Percentiles rank a stretch among this genome's conserved stretches.
Evolutionary conservation across 2,888 invertebrate species (phyloP).

Genomic region (Corbicula japonica): DNA sequence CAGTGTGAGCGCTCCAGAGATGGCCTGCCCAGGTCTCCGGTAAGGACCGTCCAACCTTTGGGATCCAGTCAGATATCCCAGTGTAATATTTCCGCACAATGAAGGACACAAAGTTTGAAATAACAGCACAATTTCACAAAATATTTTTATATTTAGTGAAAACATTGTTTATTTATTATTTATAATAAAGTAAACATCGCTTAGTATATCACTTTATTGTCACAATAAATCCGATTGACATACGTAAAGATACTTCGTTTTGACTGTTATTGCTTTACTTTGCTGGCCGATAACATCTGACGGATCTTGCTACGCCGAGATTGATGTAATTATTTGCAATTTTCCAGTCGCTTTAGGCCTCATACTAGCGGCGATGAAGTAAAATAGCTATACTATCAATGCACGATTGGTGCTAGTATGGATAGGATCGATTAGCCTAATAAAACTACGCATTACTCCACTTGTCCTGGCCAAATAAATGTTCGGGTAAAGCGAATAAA

Average conservation of each 20-base stretch:
- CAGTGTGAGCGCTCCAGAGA: slow-evolving; percentile 94
- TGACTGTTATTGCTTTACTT: not conserved
- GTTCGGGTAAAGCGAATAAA: too few relatives aligned
- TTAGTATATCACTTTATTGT: not conserved
- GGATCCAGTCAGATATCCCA: slow-evolving; percentile 81
- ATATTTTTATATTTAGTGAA: not conserved
- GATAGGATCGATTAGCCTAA: too few relatives aligned
- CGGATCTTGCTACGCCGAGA: too few relatives aligned
- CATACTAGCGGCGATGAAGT: too few relatives aligned
- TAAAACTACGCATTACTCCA: too few relatives aligned
- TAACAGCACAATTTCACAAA: not conserved
- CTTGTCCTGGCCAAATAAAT: too few relatives aligned
- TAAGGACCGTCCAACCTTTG: slow-evolving; percentile 87
- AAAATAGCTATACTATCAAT: too few relatives aligned
- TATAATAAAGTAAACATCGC: not conserved
- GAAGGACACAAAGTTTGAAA: not conserved
- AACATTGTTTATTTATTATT: not conserved
- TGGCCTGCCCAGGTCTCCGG: slow-evolving; percentile 91
- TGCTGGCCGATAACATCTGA: too few relatives aligned
- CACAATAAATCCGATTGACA: slow-evolving; percentile 3
- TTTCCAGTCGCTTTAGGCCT: too few relatives aligned
- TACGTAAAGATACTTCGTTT: not conserved
- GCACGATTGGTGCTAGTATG: too few relatives aligned
- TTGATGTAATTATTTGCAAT: too few relatives aligned
- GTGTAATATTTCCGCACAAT: slow-evolving; percentile 65